A percentile compares a stretch with the other conserved stretches of the same genome.
Evolutionary conservation across 2,888 invertebrate species (phyloP).

Genomic region (Pristionchus exspectatus): DNA sequence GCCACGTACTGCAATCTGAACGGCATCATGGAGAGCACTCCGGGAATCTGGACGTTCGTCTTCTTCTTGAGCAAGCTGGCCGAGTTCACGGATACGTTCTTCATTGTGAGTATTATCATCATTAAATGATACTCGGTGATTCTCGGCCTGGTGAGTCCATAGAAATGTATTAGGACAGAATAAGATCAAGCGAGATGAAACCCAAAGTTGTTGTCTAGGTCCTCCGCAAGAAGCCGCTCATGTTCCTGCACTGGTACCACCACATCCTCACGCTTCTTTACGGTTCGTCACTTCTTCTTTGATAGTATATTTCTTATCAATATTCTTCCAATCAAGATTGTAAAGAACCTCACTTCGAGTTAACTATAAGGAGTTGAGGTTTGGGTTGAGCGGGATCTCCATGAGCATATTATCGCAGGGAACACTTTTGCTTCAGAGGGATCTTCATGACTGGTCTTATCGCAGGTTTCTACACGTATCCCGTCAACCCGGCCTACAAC

Average conservation of each 20-base stretch:
- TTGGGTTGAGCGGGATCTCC: no score
- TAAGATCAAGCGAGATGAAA: no score
- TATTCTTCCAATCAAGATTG: no score
- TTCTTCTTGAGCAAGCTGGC: slow-evolving; percentile 69
- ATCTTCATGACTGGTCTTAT: no score
- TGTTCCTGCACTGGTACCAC: slow-evolving; percentile 56
- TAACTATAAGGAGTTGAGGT: no score
- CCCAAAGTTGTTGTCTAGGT: no score
- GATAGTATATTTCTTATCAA: background rate
- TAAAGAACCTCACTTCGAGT: no score
- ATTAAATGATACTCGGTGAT: no score
- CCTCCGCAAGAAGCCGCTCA: slow-evolving; percentile 52
- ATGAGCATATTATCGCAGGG: no score
- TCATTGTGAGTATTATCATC: slow-evolving; percentile 61
- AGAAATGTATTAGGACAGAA: no score
- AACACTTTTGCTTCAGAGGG: no score
- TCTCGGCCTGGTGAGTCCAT: no score
- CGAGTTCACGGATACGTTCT: slow-evolving; percentile 70
- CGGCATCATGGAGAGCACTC: slow-evolving; percentile 61
- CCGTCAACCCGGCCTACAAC: slow-evolving; percentile 70
- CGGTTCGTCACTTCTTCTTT: background rate
- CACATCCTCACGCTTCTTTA: slow-evolving; percentile 54
- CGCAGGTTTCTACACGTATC: slow-evolving; percentile 24
- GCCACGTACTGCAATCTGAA: slow-evolving; percentile 61
- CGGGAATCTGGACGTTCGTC: slow-evolving; percentile 72